phyloP scores from a whole-genome alignment of 2,888 invertebrate genomes.

The Hypercompe scribonia region DNA sequence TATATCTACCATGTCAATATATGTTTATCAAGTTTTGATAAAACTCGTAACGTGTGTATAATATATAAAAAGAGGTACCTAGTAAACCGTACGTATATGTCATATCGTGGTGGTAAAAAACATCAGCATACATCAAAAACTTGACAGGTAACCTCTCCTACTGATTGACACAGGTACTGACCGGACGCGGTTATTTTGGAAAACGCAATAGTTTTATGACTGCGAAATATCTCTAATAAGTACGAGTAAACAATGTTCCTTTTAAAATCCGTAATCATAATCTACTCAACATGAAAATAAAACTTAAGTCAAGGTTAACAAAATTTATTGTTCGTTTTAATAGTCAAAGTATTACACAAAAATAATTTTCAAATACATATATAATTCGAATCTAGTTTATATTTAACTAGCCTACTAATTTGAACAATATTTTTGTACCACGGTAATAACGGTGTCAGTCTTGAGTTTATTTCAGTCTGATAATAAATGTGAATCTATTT shows the following conservation, averaged over 20 bases:
- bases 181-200: background rate
- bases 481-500: constrained; percentile 67
- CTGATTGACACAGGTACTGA: background rate
- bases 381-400: constrained; percentile 7
- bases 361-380: background rate
- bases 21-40: background rate
- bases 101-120: too few relatives aligned
- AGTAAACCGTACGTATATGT: too few relatives aligned
- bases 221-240: too few relatives aligned
- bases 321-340: background rate
- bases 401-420: background rate
- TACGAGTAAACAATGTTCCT: too few relatives aligned
- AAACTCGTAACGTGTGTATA: background rate
- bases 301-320: too few relatives aligned
- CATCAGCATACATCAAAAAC: too few relatives aligned
- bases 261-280: too few relatives aligned
- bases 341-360: background rate
- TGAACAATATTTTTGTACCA: background rate
- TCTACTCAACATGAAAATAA: too few relatives aligned
- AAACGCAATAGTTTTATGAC: background rate
- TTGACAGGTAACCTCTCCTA: too few relatives aligned
- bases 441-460: constrained; percentile 38
- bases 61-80: background rate
- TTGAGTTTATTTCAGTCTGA: constrained; percentile 54
- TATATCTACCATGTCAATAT: background rate